Evolutionary conservation across 2,113 vertebrate species (phyloP), one percentile per base, ranked within the genome.

Genomic region (Lasiurus borealis): DNA sequence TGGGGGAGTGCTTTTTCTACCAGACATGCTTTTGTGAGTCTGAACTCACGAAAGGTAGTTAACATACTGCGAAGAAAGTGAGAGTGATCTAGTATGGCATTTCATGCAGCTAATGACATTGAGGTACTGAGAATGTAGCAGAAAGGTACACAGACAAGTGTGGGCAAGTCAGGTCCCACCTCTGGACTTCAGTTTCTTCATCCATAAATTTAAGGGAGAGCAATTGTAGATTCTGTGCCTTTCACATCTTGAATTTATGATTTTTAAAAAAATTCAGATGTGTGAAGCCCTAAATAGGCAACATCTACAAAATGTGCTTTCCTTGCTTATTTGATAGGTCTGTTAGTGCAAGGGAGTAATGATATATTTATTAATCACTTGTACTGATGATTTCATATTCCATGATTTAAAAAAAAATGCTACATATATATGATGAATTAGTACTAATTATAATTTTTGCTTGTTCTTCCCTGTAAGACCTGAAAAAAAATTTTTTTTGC

Each of bases 181-280:
- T 93, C 29, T 87, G 46, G 8, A 66, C 18, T 80, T 94, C 57
- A 93, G 6, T 85, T 95, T 88, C 73, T 95, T 96, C 44, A 44
- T 92, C 25, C 89, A 8, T 95, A 90, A 85, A 93, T 72, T 90
- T 94, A 75, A 90, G 48, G 25, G 18, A 52, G 25, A 94, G 48
- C 44, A 34, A 3, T 13, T 85, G 1, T 93, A 18, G 48, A 86
- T 80, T 87, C 50, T 90, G 52, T 27, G 25, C 12, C 16, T 91
- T 83, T 94, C 18, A 81, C 19, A 11, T 87, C 59, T 59, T 64
- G 83, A 95, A 82, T 25, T 86, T 64, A 8, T 77, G 75, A 59
- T 18, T 25, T 40, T 16, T 8, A 5, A 59, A 21, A 66, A 75
- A 73, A 34, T 46, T 92, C 19, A 57, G 4, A 34, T 34, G 8